Percentiles rank a stretch among this genome's conserved stretches.
Evolutionary conservation across 2,113 vertebrate species (phyloP).

Genomic region (Calonectris borealis): DNA sequence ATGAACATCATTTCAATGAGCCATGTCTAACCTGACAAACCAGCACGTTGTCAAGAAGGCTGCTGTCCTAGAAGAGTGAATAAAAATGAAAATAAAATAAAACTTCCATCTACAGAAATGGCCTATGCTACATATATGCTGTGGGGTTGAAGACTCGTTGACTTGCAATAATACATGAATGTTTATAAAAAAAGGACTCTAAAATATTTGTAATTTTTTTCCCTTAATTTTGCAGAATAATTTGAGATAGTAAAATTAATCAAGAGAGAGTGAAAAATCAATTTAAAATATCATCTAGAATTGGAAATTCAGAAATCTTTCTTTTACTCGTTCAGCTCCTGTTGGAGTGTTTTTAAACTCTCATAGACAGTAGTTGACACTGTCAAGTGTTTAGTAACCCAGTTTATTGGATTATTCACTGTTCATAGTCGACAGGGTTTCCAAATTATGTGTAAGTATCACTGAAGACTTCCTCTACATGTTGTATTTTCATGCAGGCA

Average conservation of each 20-base stretch:
- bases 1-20: neutral
- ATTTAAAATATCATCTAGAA: neutral
- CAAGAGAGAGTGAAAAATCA: neutral
- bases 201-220: neutral
- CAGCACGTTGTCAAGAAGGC: neutral
- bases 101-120: neutral
- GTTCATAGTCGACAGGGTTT: neutral
- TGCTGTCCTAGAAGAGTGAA: neutral
- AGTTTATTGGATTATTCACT: neutral
- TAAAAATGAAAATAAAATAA: neutral
- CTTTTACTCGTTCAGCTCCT: neutral
- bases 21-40: neutral
- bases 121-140: neutral
- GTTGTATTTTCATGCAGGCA: neutral
- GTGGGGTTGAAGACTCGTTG: fast-evolving
- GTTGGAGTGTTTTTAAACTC: neutral
- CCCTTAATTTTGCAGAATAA: neutral
- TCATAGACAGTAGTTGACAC: neutral
- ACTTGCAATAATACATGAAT: neutral
- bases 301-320: neutral
- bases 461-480: neutral
- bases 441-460: neutral
- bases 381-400: neutral
- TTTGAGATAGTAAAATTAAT: neutral
- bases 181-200: neutral